phyloP scores from a whole-genome alignment of 1,140 invertebrate species.

The Elymnias hypermnestra region DNA sequence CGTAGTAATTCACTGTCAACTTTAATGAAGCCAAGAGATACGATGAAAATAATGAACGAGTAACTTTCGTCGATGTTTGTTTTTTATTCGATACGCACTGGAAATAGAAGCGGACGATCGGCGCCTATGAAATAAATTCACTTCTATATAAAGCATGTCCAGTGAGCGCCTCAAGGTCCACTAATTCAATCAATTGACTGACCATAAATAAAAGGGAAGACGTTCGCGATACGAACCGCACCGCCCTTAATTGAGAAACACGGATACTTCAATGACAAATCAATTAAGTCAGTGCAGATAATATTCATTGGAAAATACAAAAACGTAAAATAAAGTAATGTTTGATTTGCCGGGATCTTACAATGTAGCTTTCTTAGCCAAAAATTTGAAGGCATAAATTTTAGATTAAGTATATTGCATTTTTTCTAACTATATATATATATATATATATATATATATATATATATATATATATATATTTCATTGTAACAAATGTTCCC shows the following conservation, averaged over 20 bases:
- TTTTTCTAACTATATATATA: no score
- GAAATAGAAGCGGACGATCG: slow-evolving; percentile 15
- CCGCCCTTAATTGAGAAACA: slow-evolving; percentile 59
- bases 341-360: no score
- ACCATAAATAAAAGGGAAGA: slow-evolving; percentile 62
- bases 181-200: slow-evolving; percentile 71
- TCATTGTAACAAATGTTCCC: background rate
- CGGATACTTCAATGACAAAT: slow-evolving; percentile 58
- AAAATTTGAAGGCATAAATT: no score
- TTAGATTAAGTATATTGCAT: no score
- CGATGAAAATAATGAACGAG: background rate
- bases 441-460: no score
- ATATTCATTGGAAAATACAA: slow-evolving; percentile 56
- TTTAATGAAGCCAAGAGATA: slow-evolving; percentile 1
- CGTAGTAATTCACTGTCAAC: background rate
- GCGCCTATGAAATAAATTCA: slow-evolving; percentile 43
- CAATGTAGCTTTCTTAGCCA: no score
- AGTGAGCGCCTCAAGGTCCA: slow-evolving; percentile 54
- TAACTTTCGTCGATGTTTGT: background rate
- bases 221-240: slow-evolving; percentile 51
- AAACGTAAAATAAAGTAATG: slow-evolving; percentile 5
- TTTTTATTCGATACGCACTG: background rate
- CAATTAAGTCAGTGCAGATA: slow-evolving; percentile 61
- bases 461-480: background rate
- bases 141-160: slow-evolving; percentile 44